Conservation (phyloP, 2,113 vertebrate genomes). For the Spea bombifrons region DNA sequence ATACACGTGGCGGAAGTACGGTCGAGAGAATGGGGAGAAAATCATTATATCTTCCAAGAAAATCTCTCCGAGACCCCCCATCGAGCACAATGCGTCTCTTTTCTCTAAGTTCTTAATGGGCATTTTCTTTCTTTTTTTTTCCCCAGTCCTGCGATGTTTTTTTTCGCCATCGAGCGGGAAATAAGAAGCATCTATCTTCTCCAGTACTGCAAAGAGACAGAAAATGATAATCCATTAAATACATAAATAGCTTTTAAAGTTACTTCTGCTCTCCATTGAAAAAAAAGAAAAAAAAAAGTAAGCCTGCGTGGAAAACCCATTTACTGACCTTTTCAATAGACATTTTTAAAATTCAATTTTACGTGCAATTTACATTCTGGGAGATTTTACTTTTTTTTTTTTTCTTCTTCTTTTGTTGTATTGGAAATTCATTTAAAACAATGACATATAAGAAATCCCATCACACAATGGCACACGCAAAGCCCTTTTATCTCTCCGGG, state of each 20-base stretch:
- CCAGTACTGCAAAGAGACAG: conserved; percentile 68
- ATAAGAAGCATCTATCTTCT: conserved; percentile 64
- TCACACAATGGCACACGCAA: too few species aligned
- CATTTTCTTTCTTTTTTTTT: not conserved
- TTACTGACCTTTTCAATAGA: conserved; percentile 33
- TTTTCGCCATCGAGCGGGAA: not conserved
- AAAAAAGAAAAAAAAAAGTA: not conserved
- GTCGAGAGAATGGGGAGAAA: not conserved
- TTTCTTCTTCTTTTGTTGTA: not conserved
- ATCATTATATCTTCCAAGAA: not conserved
- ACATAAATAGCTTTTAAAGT: conserved; percentile 10
- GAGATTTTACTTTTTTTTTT: not conserved
- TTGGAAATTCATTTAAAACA: too few species aligned
- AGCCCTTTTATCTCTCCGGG: too few species aligned
- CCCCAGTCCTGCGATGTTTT: not conserved
- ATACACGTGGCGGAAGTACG: too few species aligned
- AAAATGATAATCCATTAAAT: conserved; percentile 27
- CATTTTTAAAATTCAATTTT: conserved; percentile 6
- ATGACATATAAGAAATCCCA: too few species aligned
- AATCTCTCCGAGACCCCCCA: not conserved
- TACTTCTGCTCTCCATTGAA: conserved; percentile 23
- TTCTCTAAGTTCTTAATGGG: not conserved
- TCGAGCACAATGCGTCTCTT: not conserved
- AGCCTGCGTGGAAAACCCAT: conserved; percentile 20
- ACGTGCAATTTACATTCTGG: conserved; percentile 1